Base-by-base conservation (phyloP, 2,888 invertebrate genomes). In the Ennomos erosarius region DNA sequence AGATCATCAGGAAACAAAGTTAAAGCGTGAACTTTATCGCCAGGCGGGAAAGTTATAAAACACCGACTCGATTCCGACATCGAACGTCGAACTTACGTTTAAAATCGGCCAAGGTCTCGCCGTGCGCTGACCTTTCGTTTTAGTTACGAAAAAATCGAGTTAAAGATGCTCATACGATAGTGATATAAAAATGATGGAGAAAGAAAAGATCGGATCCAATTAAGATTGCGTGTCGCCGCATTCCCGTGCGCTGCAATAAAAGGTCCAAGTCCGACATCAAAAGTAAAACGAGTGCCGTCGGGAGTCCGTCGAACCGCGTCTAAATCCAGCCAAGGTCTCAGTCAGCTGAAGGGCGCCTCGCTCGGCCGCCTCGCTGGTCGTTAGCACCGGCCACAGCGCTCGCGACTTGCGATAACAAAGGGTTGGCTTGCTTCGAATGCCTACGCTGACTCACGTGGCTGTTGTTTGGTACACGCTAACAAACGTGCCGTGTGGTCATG, bases 311-410 rank as follows among this genome's bases (percentile, higher is more conserved):
- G 90, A 89, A 91, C 91, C 78, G 86, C 81, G 81, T 80, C 90
- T 92, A 92, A 89, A 90, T 89, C 82, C 88, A 90, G 84, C 88
- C 91, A 90, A 91, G 91, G 91, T 88, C 90, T 88, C 79, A 76
- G 79, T 72, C 80, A 82, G 82, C 85, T 90, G 90, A 90, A 90
- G 90, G 91, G 90, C 90, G 85, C 80, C 79, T 74, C 87, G 90
- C 79, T 84, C 83, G 85, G 75, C 81, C 77, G 87, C 80, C 80
- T 84, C 82, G 58, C 78, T 83, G 89, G 88, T 90, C 90, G 82
- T 91, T 90, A 81, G 87, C 89, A 85, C 85, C 82, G 75, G 65
- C 58, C 33, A 26, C 49, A 39, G 50, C 44, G 12, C 38, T 34
- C 49, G 44, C 43, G 16, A 33, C 51, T 46, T 76, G 76, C 84